A percentile compares a stretch with the other conserved stretches of the same genome.
Conservation (phyloP, 2,888 invertebrate species). For the Trypoxylon attenuatum region DNA sequence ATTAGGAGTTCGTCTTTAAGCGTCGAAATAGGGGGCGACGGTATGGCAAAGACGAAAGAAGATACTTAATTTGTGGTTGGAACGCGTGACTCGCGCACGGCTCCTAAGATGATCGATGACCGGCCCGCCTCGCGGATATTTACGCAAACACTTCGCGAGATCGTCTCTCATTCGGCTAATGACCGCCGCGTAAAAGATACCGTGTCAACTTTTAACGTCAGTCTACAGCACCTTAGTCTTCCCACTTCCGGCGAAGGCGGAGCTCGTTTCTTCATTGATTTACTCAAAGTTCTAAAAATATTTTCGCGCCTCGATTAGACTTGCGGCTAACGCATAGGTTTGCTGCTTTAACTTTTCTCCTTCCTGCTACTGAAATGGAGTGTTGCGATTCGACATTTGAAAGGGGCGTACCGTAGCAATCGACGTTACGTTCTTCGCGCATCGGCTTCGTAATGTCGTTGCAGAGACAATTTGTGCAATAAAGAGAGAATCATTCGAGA, state of each 20-base stretch:
- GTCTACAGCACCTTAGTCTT: background rate
- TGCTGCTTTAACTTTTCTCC: constrained; percentile 30
- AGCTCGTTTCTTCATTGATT: background rate
- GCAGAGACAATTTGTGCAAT: constrained; percentile 48
- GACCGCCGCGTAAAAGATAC: constrained; percentile 66
- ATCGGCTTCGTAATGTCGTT: constrained; percentile 3
- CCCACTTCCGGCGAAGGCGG: background rate
- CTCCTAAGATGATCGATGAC: constrained; percentile 69
- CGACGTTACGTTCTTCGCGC: constrained; percentile 12
- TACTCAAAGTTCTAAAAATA: too few species aligned
- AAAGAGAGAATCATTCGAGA: constrained; percentile 28
- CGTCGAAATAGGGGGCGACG: constrained; percentile 19
- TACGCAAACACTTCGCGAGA: constrained; percentile 60
- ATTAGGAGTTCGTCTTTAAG: constrained; percentile 15
- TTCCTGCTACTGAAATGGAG: too few species aligned
- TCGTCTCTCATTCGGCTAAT: constrained; percentile 66
- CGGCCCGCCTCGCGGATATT: constrained; percentile 61
- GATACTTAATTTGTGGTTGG: constrained; percentile 64
- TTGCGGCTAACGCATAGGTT: too few species aligned
- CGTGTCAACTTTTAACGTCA: constrained; percentile 57
- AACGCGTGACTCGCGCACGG: constrained; percentile 30
- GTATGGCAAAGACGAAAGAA: constrained; percentile 45
- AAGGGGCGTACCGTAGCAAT: too few species aligned
- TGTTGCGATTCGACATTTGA: too few species aligned
- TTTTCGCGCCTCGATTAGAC: background rate